Base-by-base conservation (phyloP, 2,113 vertebrate genomes). In the Pelecanoides urinatrix region DNA sequence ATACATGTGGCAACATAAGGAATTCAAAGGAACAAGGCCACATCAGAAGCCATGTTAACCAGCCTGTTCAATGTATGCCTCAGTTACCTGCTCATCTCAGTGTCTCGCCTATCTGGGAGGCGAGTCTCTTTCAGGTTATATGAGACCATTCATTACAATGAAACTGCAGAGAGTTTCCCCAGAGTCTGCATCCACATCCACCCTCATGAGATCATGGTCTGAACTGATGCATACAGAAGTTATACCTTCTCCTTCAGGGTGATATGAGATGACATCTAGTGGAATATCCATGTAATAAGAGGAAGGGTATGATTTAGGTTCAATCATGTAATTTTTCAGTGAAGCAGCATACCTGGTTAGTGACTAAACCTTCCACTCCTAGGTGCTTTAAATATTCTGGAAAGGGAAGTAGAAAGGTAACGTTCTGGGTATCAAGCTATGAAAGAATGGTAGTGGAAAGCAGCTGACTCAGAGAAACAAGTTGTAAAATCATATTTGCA, bases 211-310 rank as follows among this genome's bases (percentile, higher is more conserved):
- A 27, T 22, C 50, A 26, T 16, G 16, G 13, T 12, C 22, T 34
- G 71, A 83, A 59, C 17, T 15, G 34, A 84, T 1, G 8, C 22
- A 38, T 27, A 11, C 5, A 2, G 9, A 4, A 17, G 9, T 6
- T 21, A 11, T 2, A 29, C 20, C 10, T 38, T 21, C 26, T 58
- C 29, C 66, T 67, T 27, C 70, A 65, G 30, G 2, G 8, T 11
- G 73, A 93, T 81, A 27, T 34, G 61, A 56, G 88, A 32, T 29
- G 96, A 96, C 96, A 92, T 38, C 96, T 97, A 94, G 92, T 89
- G 96, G 95, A 61, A 6, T 38, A 49, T 19, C 30, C 26, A 6
- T 50, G 88, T n/a, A 92, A 72, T 40, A 29, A 13, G 9, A 59
- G 13, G 7, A 79, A 92, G 20, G 10, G 2, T 12, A 16, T 19